Percentiles rank a stretch among this genome's conserved stretches.
Evolutionary conservation across 2,113 vertebrate species (phyloP).

Genomic region (Sinocyclocheilus maitianheensis): DNA sequence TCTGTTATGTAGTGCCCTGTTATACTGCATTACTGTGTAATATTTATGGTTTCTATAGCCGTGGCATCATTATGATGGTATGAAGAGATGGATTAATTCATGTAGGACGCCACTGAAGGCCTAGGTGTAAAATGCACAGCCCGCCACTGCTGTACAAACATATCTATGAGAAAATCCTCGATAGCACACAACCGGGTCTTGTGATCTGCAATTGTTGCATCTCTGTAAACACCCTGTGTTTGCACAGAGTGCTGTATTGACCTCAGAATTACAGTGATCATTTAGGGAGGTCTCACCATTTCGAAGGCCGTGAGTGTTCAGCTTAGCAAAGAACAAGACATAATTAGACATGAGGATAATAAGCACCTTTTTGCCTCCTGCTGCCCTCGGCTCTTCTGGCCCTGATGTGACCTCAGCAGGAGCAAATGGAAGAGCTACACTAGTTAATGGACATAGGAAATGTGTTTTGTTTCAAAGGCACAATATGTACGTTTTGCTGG

Average conservation of each 20-base stretch:
- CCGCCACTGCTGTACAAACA: background rate
- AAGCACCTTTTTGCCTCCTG: conserved; percentile 21
- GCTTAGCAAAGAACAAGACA: conserved; percentile 29
- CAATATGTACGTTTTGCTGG: too few species aligned
- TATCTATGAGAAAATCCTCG: background rate
- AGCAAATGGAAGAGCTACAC: background rate
- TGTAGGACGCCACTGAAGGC: too few species aligned
- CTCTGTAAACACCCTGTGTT: conserved; percentile 31
- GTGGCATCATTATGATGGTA: too few species aligned
- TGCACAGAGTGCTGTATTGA: conserved; percentile 32
- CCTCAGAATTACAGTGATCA: conserved; percentile 53
- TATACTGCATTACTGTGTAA: too few species aligned
- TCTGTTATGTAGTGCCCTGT: too few species aligned
- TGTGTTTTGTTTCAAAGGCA: background rate
- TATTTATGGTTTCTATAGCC: too few species aligned
- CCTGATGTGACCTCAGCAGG: background rate
- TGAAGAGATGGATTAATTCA: too few species aligned
- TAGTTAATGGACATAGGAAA: background rate
- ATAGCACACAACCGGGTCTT: background rate
- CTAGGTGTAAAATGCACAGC: too few species aligned
- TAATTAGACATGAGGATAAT: conserved; percentile 39
- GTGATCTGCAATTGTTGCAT: conserved; percentile 39
- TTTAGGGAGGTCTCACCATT: conserved; percentile 20
- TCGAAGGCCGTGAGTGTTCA: background rate
- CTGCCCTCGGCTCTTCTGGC: background rate